Evolutionary conservation across 2,797 vertebrate species (phyloP).

Genomic region (Cuniculus paca): DNA sequence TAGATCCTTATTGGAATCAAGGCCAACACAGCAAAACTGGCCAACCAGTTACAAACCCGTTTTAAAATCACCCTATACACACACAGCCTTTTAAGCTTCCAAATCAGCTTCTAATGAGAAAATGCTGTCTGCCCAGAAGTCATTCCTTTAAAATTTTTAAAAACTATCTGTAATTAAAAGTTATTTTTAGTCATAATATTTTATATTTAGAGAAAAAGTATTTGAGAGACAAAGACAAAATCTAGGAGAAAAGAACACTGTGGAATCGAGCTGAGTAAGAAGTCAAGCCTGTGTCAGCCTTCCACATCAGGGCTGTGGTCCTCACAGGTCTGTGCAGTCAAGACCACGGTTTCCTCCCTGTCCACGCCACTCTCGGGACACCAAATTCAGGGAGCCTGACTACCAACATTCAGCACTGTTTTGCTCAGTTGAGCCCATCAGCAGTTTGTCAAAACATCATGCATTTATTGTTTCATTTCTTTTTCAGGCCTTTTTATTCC

Average conservation of each 20-base stretch:
- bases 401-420: not conserved
- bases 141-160: slow-evolving; percentile 47
- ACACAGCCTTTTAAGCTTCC: slow-evolving; percentile 23
- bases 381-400: slow-evolving; percentile 43
- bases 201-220: slow-evolving; percentile 33
- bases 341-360: not conserved
- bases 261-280: not conserved
- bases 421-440: slow-evolving; percentile 12
- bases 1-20: slow-evolving; percentile 9
- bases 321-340: not conserved
- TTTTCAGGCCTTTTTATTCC: slow-evolving; percentile 65
- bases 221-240: slow-evolving; percentile 54
- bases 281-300: not conserved
- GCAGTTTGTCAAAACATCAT: not conserved
- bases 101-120: slow-evolving; percentile 60
- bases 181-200: slow-evolving; percentile 13
- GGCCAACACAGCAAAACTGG: not conserved
- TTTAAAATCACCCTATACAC: slow-evolving; percentile 8
- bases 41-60: not conserved
- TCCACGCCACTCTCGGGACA: not conserved
- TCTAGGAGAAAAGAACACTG: slow-evolving; percentile 17
- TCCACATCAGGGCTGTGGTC: not conserved
- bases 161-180: slow-evolving; percentile 6
- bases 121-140: not conserved
- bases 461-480: slow-evolving; percentile 46